phyloP scores from a whole-genome alignment of 2,888 invertebrate genomes.

The Agriopis leucophaearia region DNA sequence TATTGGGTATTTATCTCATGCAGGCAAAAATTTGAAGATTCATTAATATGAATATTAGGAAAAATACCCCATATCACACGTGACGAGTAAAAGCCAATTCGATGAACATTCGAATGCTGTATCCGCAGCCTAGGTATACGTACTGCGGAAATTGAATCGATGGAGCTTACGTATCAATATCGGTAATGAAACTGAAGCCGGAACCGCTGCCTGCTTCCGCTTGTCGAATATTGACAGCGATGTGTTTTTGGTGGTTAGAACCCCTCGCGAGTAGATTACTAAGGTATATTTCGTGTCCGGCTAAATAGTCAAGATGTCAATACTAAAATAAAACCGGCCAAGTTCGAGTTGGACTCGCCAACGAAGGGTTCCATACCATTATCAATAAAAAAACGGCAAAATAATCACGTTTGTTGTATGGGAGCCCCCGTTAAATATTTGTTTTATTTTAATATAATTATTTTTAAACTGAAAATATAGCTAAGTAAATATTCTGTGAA shows the following conservation, averaged over 20 bases:
- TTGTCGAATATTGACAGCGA: constrained; percentile 27
- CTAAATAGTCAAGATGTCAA: too few relatives aligned
- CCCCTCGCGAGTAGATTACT: not conserved
- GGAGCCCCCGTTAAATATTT: too few relatives aligned
- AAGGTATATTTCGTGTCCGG: too few relatives aligned
- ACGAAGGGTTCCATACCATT: too few relatives aligned
- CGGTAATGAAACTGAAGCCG: constrained; percentile 58
- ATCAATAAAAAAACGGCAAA: too few relatives aligned
- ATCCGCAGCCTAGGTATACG: constrained; percentile 14
- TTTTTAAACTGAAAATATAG: too few relatives aligned
- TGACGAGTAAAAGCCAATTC: constrained; percentile 26
- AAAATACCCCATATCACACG: constrained; percentile 3
- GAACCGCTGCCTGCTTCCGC: constrained; percentile 47
- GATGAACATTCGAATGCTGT: constrained; percentile 18
- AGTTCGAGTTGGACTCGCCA: too few relatives aligned
- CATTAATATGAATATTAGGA: constrained; percentile 6
- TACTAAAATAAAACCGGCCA: too few relatives aligned
- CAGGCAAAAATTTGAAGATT: not conserved
- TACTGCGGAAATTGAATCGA: constrained; percentile 64
- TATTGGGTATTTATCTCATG: not conserved
- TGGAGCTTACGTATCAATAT: constrained; percentile 63
- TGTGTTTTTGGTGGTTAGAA: constrained; percentile 33
- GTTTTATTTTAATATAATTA: too few relatives aligned
- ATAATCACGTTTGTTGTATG: too few relatives aligned
- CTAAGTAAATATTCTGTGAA: too few relatives aligned